Evolutionary conservation across 2,113 vertebrate species (phyloP), one percentile per base, ranked within the genome.

Genomic region (Sinosuthora webbiana): DNA sequence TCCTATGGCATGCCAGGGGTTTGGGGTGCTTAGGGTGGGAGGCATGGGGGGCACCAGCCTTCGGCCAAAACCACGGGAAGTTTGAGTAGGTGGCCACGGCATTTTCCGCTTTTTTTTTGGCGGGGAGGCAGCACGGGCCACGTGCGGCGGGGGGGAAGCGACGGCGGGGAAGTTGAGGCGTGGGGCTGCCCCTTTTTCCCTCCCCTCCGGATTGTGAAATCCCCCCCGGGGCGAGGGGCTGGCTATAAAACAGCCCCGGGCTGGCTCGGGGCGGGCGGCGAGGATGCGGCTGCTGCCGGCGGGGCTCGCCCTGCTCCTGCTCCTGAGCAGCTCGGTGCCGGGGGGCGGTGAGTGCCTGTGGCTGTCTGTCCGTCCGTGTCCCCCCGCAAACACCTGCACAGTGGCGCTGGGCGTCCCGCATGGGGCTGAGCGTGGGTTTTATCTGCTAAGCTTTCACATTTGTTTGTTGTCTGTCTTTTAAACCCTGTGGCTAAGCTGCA

Each of bases 201-300:
- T 20, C 16, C 21, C 24, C 19, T 13, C 10, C 0, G 10, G 11
- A 1, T 10, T 7, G 18, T 7, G 8, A 93, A 93, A 93, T 86
- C 84, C 93, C 94, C 94, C 79, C 0, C 0, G 2, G 12, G 25
- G 11, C 0, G 5, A 24, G 52, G 44, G 41, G 27, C 16, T 10
- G 50, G 47, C 68, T 95, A 95, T 96, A 95, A 97, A 84, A 22
- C 12, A 17, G 45, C 22, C 35, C 22, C 23, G 3, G 13, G 0
- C 0, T 0, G 0, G n/a, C 35, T 31, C 6, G 0, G 84, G 39
- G 47, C 0, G 3, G 60, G 70, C 1, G 0, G 55, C 0, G 4
- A 95, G 87, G 90, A 96, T 95, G 96, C 44, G 3, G 93, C 87
- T 47, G 59, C 78, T 86, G 87, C 41, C 14, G 1, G 74, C 5